Conservation (phyloP, 2,888 invertebrate species). For the Pseudococcus viburni region DNA sequence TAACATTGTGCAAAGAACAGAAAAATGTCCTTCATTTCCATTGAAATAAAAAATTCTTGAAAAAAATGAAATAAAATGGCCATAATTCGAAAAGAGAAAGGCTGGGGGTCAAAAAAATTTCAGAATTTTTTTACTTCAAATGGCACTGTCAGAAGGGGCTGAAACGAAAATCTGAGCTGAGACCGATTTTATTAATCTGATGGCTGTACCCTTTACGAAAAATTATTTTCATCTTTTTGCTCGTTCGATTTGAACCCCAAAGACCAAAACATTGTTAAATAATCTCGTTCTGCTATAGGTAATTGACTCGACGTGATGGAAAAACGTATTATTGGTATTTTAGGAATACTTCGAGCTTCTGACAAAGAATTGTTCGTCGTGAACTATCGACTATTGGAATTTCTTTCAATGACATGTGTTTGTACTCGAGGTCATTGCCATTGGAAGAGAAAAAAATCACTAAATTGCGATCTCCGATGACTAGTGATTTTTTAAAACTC, state of each 20-base stretch:
- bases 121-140: no score
- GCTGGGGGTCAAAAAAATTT: no score
- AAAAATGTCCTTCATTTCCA: no score
- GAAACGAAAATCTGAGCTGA: no score
- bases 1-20: no score
- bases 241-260: background rate
- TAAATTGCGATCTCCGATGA: background rate
- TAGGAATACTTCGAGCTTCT: background rate
- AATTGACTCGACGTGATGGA: background rate
- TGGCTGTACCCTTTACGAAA: background rate
- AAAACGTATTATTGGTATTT: conserved; percentile 4
- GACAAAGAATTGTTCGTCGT: conserved; percentile 24
- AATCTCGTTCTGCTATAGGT: background rate
- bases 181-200: no score
- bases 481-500: background rate
- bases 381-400: conserved; percentile 9
- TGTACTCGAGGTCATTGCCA: conserved; percentile 22
- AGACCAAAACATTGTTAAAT: background rate
- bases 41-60: no score
- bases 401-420: conserved; percentile 30
- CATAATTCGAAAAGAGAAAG: no score
- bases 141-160: no score
- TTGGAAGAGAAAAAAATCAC: background rate
- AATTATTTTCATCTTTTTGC: no score
- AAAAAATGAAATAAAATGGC: no score